Evolutionary conservation across 2,113 vertebrate genomes (phyloP).

Genomic region (Hiodon tergisus): DNA sequence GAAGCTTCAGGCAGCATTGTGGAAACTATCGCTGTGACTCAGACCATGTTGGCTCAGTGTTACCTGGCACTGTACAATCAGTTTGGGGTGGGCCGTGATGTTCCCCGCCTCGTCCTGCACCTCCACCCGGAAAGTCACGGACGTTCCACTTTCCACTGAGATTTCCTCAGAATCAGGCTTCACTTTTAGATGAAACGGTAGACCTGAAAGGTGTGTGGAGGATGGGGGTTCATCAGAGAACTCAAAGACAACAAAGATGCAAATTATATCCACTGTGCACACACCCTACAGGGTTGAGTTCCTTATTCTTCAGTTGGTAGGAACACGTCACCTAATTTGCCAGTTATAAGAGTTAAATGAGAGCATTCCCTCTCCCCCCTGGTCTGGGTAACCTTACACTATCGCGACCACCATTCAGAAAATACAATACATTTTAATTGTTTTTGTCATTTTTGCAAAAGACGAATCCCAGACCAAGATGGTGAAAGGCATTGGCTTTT

Average conservation of each 20-base stretch:
- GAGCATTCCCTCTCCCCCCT: too few species aligned
- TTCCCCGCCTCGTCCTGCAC: constrained; percentile 81
- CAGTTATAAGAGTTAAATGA: too few species aligned
- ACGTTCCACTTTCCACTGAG: constrained; percentile 75
- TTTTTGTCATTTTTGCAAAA: too few species aligned
- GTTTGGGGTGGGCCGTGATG: constrained; percentile 69
- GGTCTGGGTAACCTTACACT: too few species aligned
- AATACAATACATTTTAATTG: too few species aligned
- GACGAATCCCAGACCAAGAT: too few species aligned
- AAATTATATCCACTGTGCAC: background rate
- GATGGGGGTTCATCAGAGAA: background rate
- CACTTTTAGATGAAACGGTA: constrained; percentile 67
- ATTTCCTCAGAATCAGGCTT: constrained; percentile 64
- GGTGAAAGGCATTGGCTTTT: too few species aligned
- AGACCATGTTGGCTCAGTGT: background rate
- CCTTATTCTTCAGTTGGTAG: background rate
- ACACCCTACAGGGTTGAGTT: too few species aligned
- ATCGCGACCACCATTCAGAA: too few species aligned
- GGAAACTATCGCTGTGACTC: background rate
- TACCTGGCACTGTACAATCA: constrained; percentile 80
- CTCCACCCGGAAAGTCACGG: constrained; percentile 70
- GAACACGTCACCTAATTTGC: too few species aligned
- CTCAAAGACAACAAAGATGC: background rate
- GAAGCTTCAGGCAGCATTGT: background rate
- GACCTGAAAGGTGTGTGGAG: constrained; percentile 58